phyloP scores from a whole-genome alignment of 2,888 invertebrate genomes.

The Platycheirus rosarum region DNA sequence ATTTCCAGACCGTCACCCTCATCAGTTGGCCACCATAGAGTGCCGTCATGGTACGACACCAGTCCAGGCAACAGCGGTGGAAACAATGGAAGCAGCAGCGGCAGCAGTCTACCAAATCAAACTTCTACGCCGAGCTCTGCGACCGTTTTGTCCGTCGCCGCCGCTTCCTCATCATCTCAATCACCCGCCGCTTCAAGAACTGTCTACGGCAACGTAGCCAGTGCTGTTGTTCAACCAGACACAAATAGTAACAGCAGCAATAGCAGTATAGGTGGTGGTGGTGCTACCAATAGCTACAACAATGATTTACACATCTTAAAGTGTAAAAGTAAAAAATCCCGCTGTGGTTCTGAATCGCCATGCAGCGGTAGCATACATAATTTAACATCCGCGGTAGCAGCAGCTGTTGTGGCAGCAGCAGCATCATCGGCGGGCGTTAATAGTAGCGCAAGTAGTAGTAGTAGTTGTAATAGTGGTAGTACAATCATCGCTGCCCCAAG shows the following conservation, averaged over 20 bases:
- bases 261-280: conserved; percentile 73
- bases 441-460: conserved; percentile 77
- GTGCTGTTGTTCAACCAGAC: conserved; percentile 78
- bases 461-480: conserved; percentile 77
- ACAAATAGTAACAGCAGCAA: conserved; percentile 75
- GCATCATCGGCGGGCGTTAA: conserved; percentile 74
- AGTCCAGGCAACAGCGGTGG: conserved; percentile 81
- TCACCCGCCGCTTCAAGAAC: conserved; percentile 78
- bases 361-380: conserved; percentile 78
- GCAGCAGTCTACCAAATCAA: conserved; percentile 76
- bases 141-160: conserved; percentile 61
- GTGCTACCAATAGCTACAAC: conserved; percentile 68
- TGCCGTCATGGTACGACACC: conserved; percentile 83
- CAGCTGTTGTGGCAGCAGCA: conserved; percentile 75
- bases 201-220: conserved; percentile 80
- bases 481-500: conserved; percentile 76
- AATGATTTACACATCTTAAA: conserved; percentile 77
- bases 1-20: conserved; percentile 77
- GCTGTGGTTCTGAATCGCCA: conserved; percentile 84
- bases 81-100: conserved; percentile 79
- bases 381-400: conserved; percentile 70
- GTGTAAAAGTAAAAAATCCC: conserved; percentile 82
- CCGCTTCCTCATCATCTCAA: conserved; percentile 74
- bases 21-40: conserved; percentile 78
- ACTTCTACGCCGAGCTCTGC: conserved; percentile 78